Evolutionary conservation across 2,797 vertebrate species (phyloP).

Genomic region (Cephalopachus bancanus): DNA sequence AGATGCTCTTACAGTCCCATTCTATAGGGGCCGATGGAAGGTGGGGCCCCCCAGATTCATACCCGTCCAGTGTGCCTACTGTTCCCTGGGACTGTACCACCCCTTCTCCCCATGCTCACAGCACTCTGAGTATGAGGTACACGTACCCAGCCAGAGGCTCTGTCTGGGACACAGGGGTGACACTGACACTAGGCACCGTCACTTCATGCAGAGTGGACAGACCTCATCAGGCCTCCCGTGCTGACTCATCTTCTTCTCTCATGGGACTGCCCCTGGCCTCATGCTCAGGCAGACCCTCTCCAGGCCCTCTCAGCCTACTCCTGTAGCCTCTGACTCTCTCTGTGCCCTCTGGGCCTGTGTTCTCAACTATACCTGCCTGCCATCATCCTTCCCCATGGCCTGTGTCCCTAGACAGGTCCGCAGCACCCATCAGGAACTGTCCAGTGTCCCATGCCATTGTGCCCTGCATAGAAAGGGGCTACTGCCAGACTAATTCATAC

Average conservation of each 20-base stretch:
- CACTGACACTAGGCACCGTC: not conserved
- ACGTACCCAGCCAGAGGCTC: not conserved
- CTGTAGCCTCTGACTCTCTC: not conserved
- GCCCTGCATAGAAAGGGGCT: not conserved
- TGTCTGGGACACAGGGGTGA: not conserved
- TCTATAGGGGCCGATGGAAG: too few species aligned
- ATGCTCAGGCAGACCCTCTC: not conserved
- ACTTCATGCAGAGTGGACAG: not conserved
- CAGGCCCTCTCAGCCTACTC: not conserved
- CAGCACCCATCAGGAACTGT: not conserved
- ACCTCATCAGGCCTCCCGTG: not conserved
- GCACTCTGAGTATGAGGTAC: not conserved
- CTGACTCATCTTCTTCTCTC: not conserved
- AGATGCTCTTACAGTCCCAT: too few species aligned
- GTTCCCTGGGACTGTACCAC: accelerated
- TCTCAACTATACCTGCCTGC: too few species aligned
- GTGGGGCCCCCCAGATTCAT: not conserved
- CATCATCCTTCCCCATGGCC: not conserved
- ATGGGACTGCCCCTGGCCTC: not conserved
- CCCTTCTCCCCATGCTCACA: too few species aligned
- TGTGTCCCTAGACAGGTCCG: not conserved
- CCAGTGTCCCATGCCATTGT: not conserved
- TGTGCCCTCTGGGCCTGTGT: not conserved
- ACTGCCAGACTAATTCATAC: not conserved
- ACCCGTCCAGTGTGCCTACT: not conserved